These are phyloP conservation scores for Triops longicaudatus DNA, from an alignment of 1,140 invertebrate species.

Conservation along the genomic window DNA sequence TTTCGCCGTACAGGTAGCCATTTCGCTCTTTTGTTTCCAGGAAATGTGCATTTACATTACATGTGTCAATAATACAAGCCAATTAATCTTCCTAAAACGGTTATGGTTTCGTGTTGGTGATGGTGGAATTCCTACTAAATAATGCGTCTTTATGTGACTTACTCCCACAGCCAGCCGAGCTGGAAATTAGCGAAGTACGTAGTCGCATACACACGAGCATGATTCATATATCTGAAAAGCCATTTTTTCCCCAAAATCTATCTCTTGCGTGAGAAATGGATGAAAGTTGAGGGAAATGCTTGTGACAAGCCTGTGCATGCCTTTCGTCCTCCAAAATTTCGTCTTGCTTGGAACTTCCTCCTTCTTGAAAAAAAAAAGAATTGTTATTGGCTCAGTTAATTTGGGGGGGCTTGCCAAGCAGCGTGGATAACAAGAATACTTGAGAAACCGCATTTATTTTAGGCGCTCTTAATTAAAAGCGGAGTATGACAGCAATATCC, in stretches of 20 bases:
- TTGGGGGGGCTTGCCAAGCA: neutral
- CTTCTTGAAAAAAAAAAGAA: neutral
- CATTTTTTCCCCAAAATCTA: too few species aligned
- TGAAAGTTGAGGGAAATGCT: neutral
- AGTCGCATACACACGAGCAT: neutral
- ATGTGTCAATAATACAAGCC: neutral
- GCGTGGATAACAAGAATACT: neutral
- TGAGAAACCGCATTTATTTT: neutral
- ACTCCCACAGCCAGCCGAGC: neutral
- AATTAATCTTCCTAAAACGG: neutral
- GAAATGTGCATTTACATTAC: neutral
- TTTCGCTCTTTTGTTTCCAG: neutral
- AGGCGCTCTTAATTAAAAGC: neutral
- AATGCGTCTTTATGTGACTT: slow-evolving; percentile 20
- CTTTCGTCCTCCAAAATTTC: neutral
- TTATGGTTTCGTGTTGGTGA: slow-evolving; percentile 7
- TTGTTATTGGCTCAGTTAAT: neutral
- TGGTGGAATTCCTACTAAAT: slow-evolving; percentile 27
- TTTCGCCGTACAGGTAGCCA: neutral
- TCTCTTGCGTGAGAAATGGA: neutral
- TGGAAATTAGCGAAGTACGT: slow-evolving; percentile 12
- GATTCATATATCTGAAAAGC: neutral
- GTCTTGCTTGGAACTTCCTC: neutral
- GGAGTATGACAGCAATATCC: neutral
- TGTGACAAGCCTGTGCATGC: neutral